These are phyloP conservation scores for Pocillopora meandrina DNA, from an alignment of 92 coral and sea anemone genomes.

Conservation along the genomic window DNA sequence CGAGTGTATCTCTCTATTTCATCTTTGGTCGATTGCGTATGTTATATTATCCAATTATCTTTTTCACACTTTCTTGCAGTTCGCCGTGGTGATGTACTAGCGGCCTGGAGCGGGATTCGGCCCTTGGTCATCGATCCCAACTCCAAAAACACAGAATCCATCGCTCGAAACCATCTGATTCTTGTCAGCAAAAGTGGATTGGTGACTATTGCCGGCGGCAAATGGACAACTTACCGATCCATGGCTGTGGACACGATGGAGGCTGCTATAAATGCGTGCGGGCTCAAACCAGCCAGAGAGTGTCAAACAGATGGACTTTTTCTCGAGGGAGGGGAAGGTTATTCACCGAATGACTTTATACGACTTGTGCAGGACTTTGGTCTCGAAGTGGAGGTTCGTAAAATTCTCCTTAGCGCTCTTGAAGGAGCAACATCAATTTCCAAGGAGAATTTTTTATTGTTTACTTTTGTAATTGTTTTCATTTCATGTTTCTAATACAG, in stretches of 20 bases:
- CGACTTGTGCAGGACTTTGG: slow-evolving; percentile 94
- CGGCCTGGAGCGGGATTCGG: slow-evolving; percentile 98
- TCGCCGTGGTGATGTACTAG: slow-evolving; percentile 92
- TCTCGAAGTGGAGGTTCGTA: slow-evolving; percentile 85
- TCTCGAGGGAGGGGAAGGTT: slow-evolving; percentile 96
- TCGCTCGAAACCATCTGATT: slow-evolving; percentile 97
- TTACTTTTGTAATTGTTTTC: neutral
- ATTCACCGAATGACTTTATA: slow-evolving; percentile 75
- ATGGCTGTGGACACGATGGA: slow-evolving; percentile 95
- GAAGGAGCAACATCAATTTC: neutral
- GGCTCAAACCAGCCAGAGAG: slow-evolving; percentile 73
- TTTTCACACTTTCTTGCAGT: slow-evolving; percentile 45
- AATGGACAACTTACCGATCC: slow-evolving; percentile 98
- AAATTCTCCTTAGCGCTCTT: neutral
- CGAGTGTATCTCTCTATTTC: no score
- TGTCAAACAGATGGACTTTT: slow-evolving; percentile 97
- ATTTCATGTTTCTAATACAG: slow-evolving; percentile 31
- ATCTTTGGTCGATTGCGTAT: neutral
- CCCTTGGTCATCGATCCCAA: slow-evolving; percentile 93
- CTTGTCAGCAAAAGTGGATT: slow-evolving; percentile 85
- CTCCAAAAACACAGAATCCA: slow-evolving; percentile 87
- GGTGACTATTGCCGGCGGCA: slow-evolving; percentile 98
- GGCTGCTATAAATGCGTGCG: slow-evolving; percentile 83
- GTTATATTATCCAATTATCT: neutral
- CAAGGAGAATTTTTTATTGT: neutral